Evolutionary conservation across 1,140 invertebrate genomes (phyloP).

Genomic region (Calliopsis andreniformis): DNA sequence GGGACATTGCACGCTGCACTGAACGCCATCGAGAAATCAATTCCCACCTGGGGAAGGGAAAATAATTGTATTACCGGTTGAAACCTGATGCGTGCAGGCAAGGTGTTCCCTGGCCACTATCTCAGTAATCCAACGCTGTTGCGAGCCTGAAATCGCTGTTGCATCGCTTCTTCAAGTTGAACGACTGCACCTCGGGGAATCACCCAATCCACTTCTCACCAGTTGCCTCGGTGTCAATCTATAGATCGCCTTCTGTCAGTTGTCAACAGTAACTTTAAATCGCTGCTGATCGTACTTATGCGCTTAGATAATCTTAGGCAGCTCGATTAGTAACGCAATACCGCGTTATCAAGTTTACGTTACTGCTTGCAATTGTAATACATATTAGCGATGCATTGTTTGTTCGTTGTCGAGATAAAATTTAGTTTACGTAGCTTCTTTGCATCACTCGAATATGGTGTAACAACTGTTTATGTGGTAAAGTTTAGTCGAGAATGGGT

Average conservation of each 20-base stretch:
- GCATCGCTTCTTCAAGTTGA: background rate
- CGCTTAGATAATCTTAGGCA: too few relatives aligned
- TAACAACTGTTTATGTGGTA: too few relatives aligned
- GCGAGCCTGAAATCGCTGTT: background rate
- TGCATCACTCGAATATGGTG: background rate
- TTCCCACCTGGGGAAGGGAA: conserved; percentile 57
- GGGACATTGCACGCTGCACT: conserved; percentile 64
- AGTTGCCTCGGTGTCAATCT: too few relatives aligned
- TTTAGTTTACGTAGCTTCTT: background rate
- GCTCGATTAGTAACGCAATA: too few relatives aligned
- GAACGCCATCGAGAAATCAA: conserved; percentile 69
- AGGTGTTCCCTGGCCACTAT: conserved; percentile 15
- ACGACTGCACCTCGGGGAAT: background rate
- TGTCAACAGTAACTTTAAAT: too few relatives aligned
- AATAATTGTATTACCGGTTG: conserved; percentile 79
- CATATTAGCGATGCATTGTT: background rate
- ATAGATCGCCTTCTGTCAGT: too few relatives aligned
- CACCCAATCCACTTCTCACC: background rate
- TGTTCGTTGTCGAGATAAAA: background rate
- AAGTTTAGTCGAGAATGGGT: too few relatives aligned
- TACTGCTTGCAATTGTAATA: too few relatives aligned
- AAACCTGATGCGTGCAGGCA: conserved; percentile 70
- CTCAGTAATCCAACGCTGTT: background rate
- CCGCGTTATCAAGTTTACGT: too few relatives aligned
- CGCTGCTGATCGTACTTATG: too few relatives aligned